Evolutionary conservation across 2,888 invertebrate species (phyloP), one percentile per base, ranked within the genome.

Genomic region (Agrenia bidenticulata): DNA sequence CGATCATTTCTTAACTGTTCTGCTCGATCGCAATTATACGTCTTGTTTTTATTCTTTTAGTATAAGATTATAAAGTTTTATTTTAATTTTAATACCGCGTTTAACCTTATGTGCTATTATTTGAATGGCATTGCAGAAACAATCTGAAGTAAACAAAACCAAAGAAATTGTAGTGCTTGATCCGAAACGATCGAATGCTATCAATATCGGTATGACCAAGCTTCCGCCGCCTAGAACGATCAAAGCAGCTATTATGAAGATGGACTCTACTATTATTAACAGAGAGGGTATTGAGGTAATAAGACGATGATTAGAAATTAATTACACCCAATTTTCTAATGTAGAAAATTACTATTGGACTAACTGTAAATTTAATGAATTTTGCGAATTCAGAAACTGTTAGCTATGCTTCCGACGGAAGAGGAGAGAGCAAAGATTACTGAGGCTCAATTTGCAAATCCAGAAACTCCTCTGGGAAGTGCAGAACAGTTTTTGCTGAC

Each of bases 131-230:
- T 56, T 73, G 62, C 81, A 90, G 90, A 90, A 89, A 83, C 89
- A 89, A 82, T 88, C 89, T 82, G 90, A 90, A 79, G 82, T 88
- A 80, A 89, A 89, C 78, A 90, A 89, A 78, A 92, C 89, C 81
- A 93, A 92, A 79, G 92, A 94, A 81, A 87, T 95, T 69, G 91
- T 96, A 63, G 96, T 99, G 45, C 83, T 99, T 81, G 95, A 96
- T 80, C 90, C 95, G 53, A 99, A 98, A 80, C 85, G 99, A 73
- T 99, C 99, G 7, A 99, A 99, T 81, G 97, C 96, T 49, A 99
- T 99, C 77, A 99, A 99, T 80, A 99, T 99, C 77, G 97, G 97
- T 17, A 92, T 99, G 89, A 99, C 98, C 23, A 98, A 97, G 80
- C 83, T 99, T 72, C 99, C 99, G 1, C 97, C 97, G 0, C 94